phyloP scores from a whole-genome alignment of 2,888 invertebrate species.

The Desoria tigrina region DNA sequence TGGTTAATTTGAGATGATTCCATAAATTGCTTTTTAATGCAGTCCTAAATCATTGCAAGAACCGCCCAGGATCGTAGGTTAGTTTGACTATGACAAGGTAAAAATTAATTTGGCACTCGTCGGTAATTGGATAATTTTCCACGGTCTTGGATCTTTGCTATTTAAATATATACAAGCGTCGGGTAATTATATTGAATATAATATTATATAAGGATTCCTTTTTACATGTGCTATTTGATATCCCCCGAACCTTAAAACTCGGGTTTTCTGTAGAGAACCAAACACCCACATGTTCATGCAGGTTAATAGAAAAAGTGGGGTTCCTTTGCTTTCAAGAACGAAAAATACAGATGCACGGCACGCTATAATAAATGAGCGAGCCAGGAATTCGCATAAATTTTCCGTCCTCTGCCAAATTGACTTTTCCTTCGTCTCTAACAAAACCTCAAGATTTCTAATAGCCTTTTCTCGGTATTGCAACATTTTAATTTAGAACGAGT shows the following conservation, averaged over 20 bases:
- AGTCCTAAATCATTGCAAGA: slow-evolving; percentile 21
- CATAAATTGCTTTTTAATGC: not conserved
- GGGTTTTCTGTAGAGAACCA: not conserved
- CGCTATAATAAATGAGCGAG: slow-evolving; percentile 43
- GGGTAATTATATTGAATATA: slow-evolving; percentile 48
- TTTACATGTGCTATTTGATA: too few species aligned
- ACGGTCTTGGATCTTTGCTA: slow-evolving; percentile 47
- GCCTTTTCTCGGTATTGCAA: too few species aligned
- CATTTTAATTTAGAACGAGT: slow-evolving; percentile 9
- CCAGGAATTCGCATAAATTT: slow-evolving; percentile 52
- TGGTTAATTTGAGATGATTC: slow-evolving; percentile 6
- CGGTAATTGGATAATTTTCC: slow-evolving; percentile 50
- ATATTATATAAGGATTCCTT: too few species aligned
- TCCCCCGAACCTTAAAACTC: too few species aligned
- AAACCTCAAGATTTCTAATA: slow-evolving; percentile 2
- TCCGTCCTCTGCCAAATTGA: slow-evolving; percentile 30
- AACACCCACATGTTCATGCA: slow-evolving; percentile 15
- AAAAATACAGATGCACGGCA: slow-evolving; percentile 4
- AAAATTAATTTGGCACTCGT: slow-evolving; percentile 32
- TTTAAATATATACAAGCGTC: too few species aligned
- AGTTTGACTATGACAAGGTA: slow-evolving; percentile 8
- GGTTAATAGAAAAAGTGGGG: not conserved
- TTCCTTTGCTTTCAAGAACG: too few species aligned
- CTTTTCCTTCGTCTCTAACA: slow-evolving; percentile 23
- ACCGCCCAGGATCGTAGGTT: slow-evolving; percentile 26